phyloP scores from a whole-genome alignment of 2,113 vertebrate genomes.

The Pongo pygmaeus region DNA sequence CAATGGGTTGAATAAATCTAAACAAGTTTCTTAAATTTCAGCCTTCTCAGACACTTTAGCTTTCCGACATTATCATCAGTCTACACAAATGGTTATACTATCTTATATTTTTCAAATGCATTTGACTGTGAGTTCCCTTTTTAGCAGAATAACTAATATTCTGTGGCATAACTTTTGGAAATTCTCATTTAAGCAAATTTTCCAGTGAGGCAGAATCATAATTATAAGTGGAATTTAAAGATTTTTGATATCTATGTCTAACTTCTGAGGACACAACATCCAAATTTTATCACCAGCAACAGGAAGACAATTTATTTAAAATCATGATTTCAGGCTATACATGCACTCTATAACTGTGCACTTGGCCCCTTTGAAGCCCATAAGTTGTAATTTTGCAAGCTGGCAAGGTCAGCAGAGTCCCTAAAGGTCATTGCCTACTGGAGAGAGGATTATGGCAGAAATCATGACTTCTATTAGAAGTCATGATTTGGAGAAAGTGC shows the following conservation, averaged over 20 bases:
- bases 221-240: not conserved
- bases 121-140: not conserved
- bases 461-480: not conserved
- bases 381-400: not conserved
- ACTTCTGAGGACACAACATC: not conserved
- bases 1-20: not conserved
- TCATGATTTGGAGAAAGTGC: not conserved
- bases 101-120: not conserved
- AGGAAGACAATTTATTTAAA: not conserved
- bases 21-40: not conserved
- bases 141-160: slow-evolving; percentile 7
- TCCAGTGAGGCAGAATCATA: not conserved
- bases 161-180: not conserved
- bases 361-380: not conserved
- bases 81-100: not conserved
- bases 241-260: not conserved
- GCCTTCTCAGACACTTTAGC: accelerated
- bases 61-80: not conserved
- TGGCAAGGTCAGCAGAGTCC: not conserved
- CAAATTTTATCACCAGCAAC: not conserved
- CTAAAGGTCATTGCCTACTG: not conserved
- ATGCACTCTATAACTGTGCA: not conserved
- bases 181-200: slow-evolving; percentile 7
- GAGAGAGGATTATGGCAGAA: not conserved
- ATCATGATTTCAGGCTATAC: not conserved